phyloP scores from a whole-genome alignment of 2,797 vertebrate genomes.

The Lepus oiostolus region DNA sequence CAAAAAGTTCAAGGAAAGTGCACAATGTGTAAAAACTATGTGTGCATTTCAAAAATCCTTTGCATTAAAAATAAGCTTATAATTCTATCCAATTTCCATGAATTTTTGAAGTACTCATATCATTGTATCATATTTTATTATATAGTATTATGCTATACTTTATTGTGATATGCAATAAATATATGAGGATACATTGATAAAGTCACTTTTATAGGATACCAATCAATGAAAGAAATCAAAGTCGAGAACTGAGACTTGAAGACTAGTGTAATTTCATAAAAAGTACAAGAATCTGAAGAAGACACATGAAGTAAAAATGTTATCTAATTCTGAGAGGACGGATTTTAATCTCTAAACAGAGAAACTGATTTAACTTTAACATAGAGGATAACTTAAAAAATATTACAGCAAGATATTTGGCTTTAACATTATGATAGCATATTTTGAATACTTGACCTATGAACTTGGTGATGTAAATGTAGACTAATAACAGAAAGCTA shows the following conservation, averaged over 20 bases:
- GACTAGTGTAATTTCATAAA: neutral
- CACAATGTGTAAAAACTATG: too few relatives aligned
- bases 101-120: too few relatives aligned
- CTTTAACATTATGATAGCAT: neutral
- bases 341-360: neutral
- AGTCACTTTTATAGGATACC: neutral
- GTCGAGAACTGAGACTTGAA: neutral
- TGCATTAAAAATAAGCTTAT: too few relatives aligned
- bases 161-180: neutral
- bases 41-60: too few relatives aligned
- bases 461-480: neutral
- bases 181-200: neutral
- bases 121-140: neutral
- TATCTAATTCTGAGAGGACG: neutral
- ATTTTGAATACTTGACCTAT: neutral
- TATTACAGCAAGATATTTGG: neutral
- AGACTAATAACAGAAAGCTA: neutral
- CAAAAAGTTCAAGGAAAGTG: too few relatives aligned
- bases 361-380: neutral
- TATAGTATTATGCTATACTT: neutral
- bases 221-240: neutral
- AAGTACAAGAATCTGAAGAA: neutral
- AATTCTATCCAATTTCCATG: too few relatives aligned
- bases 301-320: neutral
- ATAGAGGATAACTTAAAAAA: neutral